Evolutionary conservation across 2,888 invertebrate species (phyloP).

Genomic region (Heliconius cydno): DNA sequence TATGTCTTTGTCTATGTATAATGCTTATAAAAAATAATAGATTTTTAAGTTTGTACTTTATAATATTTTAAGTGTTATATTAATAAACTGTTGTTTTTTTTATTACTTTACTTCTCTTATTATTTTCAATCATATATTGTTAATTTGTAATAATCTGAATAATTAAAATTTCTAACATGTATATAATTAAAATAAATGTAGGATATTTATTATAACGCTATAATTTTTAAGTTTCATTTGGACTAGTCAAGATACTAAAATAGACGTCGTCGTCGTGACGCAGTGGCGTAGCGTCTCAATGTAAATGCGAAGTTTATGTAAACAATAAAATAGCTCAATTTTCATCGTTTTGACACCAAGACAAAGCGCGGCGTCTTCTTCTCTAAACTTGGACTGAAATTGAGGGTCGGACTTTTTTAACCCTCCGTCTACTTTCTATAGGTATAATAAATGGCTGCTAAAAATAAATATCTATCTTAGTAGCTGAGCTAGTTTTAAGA

Average conservation of each 20-base stretch:
- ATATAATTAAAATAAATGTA: neutral
- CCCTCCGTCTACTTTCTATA: no score
- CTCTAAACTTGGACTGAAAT: no score
- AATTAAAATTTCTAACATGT: conserved; percentile 7
- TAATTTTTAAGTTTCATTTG: neutral
- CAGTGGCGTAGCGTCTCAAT: neutral
- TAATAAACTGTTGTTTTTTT: conserved; percentile 3
- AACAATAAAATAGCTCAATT: no score
- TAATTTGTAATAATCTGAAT: neutral
- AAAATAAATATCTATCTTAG: neutral
- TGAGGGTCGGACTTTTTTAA: no score
- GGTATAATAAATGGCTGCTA: neutral
- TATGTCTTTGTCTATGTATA: neutral
- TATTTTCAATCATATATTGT: neutral
- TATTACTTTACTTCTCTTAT: neutral
- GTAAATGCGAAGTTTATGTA: neutral
- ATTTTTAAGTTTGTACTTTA: neutral
- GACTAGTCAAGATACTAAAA: neutral
- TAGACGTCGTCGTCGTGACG: neutral
- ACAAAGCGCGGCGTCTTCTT: neutral
- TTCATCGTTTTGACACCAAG: neutral
- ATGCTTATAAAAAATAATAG: neutral
- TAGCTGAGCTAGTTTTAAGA: neutral
- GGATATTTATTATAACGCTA: neutral
- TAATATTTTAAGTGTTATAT: neutral